Evolutionary conservation across 2,888 invertebrate species (phyloP).

Genomic region (Geophilus truncorum): DNA sequence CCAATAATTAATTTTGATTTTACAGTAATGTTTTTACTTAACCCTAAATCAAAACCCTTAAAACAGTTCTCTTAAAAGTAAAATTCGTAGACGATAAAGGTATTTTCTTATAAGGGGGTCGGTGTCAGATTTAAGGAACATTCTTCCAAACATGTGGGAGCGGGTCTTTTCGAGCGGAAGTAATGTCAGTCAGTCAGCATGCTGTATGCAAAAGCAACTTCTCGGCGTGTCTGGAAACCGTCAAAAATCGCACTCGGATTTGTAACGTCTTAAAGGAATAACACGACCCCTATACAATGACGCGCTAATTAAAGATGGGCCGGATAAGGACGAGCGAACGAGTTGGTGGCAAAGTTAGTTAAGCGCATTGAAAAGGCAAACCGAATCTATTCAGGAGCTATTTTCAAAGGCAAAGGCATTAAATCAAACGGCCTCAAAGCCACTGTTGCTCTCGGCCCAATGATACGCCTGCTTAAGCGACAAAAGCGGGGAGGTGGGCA

Average conservation of each 20-base stretch:
- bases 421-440: not conserved
- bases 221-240: not conserved
- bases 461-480: not conserved
- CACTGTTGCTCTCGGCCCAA: not conserved
- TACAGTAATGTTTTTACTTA: not conserved
- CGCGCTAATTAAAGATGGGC: not conserved
- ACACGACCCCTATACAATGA: not conserved
- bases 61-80: not conserved
- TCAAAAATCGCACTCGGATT: not conserved
- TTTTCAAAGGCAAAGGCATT: not conserved
- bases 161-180: constrained; percentile 10
- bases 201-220: not conserved
- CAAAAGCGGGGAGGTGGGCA: constrained; percentile 3
- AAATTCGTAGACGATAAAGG: too few species aligned
- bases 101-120: not conserved
- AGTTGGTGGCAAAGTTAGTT: not conserved
- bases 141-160: not conserved
- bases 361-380: not conserved
- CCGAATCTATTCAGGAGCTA: not conserved
- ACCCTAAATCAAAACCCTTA: not conserved
- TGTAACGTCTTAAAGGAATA: not conserved
- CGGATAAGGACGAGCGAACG: not conserved
- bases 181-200: not conserved
- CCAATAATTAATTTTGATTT: not conserved
- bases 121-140: not conserved